These are phyloP conservation scores for Emydoidea blandingii DNA, from an alignment of 2,797 vertebrate genomes.

Conservation along the genomic window DNA sequence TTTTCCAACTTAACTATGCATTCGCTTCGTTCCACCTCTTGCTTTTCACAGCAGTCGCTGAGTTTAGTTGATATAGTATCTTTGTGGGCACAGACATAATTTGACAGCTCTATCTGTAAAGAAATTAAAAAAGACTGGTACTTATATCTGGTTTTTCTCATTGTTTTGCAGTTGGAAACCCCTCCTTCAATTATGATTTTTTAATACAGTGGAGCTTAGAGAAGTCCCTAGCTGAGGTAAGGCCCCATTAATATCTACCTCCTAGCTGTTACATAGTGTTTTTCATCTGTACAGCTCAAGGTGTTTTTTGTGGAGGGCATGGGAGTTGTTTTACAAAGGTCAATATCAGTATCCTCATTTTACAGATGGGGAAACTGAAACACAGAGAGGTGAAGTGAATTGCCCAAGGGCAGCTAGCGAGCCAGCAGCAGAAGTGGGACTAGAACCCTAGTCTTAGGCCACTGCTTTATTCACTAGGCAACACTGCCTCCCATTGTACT, in stretches of 20 bases:
- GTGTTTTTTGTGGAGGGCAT: not conserved
- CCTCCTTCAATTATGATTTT: too few species aligned
- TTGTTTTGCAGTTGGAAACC: not conserved
- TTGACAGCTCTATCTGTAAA: constrained; percentile 60
- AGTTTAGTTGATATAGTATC: constrained; percentile 69
- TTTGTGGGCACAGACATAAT: constrained; percentile 68
- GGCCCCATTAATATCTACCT: not conserved
- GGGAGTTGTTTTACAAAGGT: not conserved
- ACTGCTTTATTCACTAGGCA: not conserved
- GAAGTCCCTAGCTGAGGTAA: not conserved
- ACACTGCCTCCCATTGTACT: not conserved
- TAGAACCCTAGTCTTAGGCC: not conserved
- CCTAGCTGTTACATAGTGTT: not conserved
- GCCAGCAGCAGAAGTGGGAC: not conserved
- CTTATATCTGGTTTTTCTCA: fast-evolving
- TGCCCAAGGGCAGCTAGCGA: not conserved
- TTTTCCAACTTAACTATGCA: constrained; percentile 58
- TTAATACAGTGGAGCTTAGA: not conserved
- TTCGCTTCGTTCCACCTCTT: constrained; percentile 25
- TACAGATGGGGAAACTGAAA: not conserved
- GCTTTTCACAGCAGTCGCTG: constrained; percentile 71
- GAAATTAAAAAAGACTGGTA: not conserved
- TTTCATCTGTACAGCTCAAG: not conserved
- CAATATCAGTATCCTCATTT: not conserved
- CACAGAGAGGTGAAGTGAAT: not conserved